Evolutionary conservation across 2,797 vertebrate genomes (phyloP).

Genomic region (Mormyrops attenuatus): DNA sequence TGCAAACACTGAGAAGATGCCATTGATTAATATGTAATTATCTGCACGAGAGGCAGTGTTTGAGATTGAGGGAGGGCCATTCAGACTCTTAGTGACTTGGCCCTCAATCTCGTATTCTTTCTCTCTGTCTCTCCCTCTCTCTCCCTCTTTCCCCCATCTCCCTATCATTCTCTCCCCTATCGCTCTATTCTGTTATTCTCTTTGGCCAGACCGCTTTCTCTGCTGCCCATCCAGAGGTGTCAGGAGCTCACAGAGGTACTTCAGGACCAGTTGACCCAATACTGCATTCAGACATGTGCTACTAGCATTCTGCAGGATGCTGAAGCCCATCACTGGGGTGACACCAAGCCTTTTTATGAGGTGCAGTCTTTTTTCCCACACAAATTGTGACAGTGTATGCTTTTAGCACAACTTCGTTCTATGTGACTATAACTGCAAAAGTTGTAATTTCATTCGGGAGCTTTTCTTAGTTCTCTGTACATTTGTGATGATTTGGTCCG

Average conservation of each 20-base stretch:
- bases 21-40: slow-evolving; percentile 74
- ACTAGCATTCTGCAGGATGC: slow-evolving; percentile 86
- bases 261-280: slow-evolving; percentile 77
- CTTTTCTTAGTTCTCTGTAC: neutral
- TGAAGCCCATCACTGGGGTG: slow-evolving; percentile 89
- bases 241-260: slow-evolving; percentile 71
- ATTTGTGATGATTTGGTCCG: neutral
- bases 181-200: slow-evolving; percentile 29
- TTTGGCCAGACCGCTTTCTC: slow-evolving; percentile 68
- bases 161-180: slow-evolving; percentile 54
- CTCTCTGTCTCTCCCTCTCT: slow-evolving; percentile 9
- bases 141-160: slow-evolving; percentile 49
- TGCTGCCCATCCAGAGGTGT: slow-evolving; percentile 77
- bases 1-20: slow-evolving; percentile 49
- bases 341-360: slow-evolving; percentile 91
- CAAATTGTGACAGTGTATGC: slow-evolving; percentile 30
- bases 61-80: slow-evolving; percentile 32
- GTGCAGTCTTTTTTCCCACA: slow-evolving; percentile 56
- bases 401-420: slow-evolving; percentile 47
- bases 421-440: neutral
- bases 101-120: slow-evolving; percentile 49
- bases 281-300: slow-evolving; percentile 80
- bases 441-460: neutral
- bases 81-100: slow-evolving; percentile 51
- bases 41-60: slow-evolving; percentile 45